Evolutionary conservation across 1,140 invertebrate species (phyloP).

Genomic region (Atta texana): DNA sequence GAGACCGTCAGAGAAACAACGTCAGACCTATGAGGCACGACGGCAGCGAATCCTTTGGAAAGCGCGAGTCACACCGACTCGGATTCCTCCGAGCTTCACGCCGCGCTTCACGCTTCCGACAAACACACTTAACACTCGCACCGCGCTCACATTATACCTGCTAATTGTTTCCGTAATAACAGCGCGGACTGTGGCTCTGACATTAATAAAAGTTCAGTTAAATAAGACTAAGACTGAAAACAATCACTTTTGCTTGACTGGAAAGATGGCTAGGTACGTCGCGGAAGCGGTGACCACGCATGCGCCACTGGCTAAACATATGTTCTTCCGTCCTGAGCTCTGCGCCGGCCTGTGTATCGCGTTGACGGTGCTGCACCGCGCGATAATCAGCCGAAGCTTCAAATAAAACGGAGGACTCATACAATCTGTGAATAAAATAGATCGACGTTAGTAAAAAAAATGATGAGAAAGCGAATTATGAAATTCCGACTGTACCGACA

Average conservation of each 20-base stretch:
- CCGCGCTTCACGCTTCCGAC: constrained; percentile 52
- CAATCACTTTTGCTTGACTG: constrained; percentile 85
- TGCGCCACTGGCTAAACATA: constrained; percentile 85
- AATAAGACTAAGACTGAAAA: constrained; percentile 86
- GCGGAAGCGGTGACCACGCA: constrained; percentile 83
- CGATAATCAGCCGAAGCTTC: not conserved
- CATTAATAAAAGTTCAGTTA: constrained; percentile 91
- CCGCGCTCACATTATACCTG: constrained; percentile 88
- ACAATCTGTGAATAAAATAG: not conserved
- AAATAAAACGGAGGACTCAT: not conserved
- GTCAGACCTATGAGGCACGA: constrained; percentile 65
- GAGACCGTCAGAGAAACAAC: constrained; percentile 46
- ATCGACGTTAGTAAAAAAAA: not conserved
- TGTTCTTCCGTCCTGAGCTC: constrained; percentile 83
- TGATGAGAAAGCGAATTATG: not conserved
- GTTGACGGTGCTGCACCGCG: not conserved
- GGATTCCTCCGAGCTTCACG: constrained; percentile 65
- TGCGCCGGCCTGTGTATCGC: constrained; percentile 71
- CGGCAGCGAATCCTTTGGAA: constrained; percentile 77
- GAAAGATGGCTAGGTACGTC: constrained; percentile 85
- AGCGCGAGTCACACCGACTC: constrained; percentile 77
- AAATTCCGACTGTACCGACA: not conserved
- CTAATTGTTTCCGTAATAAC: constrained; percentile 97
- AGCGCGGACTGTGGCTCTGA: constrained; percentile 97
- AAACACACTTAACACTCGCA: constrained; percentile 70